phyloP scores from a whole-genome alignment of 2,888 invertebrate genomes.

The Hedychridium roseum region DNA sequence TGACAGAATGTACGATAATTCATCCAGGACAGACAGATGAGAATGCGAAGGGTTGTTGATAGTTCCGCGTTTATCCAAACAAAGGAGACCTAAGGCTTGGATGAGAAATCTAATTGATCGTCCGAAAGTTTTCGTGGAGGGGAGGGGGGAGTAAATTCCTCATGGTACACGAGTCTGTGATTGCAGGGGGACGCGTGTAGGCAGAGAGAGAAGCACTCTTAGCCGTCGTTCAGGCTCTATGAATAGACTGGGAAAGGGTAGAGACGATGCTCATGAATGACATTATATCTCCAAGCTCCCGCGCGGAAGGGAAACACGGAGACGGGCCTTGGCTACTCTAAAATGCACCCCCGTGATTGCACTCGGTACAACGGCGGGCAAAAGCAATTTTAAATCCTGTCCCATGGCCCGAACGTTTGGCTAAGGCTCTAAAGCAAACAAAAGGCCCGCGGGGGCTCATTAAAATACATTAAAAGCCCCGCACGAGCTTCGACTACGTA shows the following conservation, averaged over 20 bases:
- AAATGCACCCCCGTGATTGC: constrained; percentile 48
- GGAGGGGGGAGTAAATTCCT: too few relatives aligned
- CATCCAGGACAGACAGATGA: too few relatives aligned
- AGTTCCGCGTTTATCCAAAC: too few relatives aligned
- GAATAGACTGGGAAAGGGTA: constrained; percentile 11
- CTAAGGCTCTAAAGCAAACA: constrained; percentile 43
- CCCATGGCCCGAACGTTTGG: constrained; percentile 39
- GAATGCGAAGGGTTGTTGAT: too few relatives aligned
- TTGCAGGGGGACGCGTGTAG: too few relatives aligned
- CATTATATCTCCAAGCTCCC: constrained; percentile 37
- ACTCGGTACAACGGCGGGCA: constrained; percentile 23
- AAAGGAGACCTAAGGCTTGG: too few relatives aligned
- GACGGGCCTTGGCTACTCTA: constrained; percentile 32
- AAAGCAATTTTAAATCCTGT: constrained; percentile 46
- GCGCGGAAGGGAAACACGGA: constrained; percentile 23
- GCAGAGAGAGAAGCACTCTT: too few relatives aligned
- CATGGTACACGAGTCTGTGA: too few relatives aligned
- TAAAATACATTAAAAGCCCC: constrained; percentile 47
- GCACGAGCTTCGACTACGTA: too few relatives aligned
- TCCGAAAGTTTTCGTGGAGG: too few relatives aligned
- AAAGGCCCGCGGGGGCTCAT: constrained; percentile 41
- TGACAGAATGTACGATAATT: neutral
- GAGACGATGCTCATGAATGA: constrained; percentile 35
- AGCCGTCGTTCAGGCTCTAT: neutral
- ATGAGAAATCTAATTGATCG: too few relatives aligned